Conservation (phyloP, 2,797 vertebrate species). For the Sebastes diaconus region DNA sequence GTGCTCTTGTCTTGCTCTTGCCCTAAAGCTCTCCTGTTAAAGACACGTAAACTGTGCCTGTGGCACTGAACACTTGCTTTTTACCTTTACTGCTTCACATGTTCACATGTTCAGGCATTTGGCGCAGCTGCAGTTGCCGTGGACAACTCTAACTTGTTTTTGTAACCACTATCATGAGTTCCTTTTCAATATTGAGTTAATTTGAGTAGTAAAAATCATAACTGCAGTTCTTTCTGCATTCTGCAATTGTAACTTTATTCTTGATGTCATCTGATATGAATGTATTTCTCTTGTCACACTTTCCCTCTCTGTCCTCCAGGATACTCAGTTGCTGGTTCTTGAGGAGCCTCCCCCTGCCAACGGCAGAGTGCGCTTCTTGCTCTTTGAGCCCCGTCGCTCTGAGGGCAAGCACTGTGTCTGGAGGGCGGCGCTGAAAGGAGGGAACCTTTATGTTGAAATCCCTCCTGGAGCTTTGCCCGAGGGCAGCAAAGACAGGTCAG, state of each 20-base stretch:
- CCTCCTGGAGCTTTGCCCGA: slow-evolving; percentile 93
- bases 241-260: not conserved
- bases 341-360: slow-evolving; percentile 87
- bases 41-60: not conserved
- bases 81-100: not conserved
- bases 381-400: slow-evolving; percentile 90
- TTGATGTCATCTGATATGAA: not conserved
- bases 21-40: not conserved
- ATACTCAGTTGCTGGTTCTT: slow-evolving; percentile 96
- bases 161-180: not conserved
- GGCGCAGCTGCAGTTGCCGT: not conserved
- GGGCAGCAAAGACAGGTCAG: slow-evolving; percentile 96
- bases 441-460: slow-evolving; percentile 93
- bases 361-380: slow-evolving; percentile 90
- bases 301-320: slow-evolving; percentile 71
- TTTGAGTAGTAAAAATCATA: not conserved
- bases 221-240: not conserved
- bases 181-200: not conserved
- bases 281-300: not conserved
- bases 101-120: not conserved
- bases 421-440: slow-evolving; percentile 91
- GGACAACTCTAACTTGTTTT: not conserved
- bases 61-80: not conserved
- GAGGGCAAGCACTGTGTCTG: slow-evolving; percentile 90
- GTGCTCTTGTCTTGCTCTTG: not conserved